phyloP scores from a whole-genome alignment of 2,888 invertebrate species.

The Drosophila leonis region DNA sequence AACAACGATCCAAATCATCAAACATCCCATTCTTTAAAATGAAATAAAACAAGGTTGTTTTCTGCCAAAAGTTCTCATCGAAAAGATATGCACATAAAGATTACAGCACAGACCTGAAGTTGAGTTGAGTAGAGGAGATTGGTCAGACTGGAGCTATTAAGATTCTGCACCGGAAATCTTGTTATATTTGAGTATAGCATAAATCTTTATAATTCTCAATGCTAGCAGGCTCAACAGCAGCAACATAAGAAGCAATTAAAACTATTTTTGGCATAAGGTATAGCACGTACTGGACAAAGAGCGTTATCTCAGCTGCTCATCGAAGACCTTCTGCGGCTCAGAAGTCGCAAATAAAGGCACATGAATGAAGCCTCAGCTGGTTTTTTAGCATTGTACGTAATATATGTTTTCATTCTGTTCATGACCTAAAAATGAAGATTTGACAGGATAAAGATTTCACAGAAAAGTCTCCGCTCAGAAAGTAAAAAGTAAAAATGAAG shows the following conservation, averaged over 20 bases:
- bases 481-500: not conserved
- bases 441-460: not conserved
- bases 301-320: not conserved
- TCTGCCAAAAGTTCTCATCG: not conserved
- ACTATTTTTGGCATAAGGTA: conserved; percentile 10
- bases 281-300: conserved; percentile 4
- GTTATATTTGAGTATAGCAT: not conserved
- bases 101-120: not conserved
- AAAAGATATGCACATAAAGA: conserved; percentile 16
- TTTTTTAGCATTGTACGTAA: not conserved
- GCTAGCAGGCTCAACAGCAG: not conserved
- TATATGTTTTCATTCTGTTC: not conserved
- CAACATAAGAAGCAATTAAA: conserved; percentile 6
- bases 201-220: conserved; percentile 2
- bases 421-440: not conserved
- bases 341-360: not conserved
- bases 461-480: not conserved
- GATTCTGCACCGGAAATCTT: conserved; percentile 27
- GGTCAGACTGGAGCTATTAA: not conserved
- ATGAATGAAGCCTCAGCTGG: not conserved
- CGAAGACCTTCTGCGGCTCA: not conserved
- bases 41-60: not conserved
- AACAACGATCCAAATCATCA: not conserved
- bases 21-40: conserved; percentile 2
- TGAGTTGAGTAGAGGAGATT: not conserved